Conservation (phyloP, 2,113 vertebrate species). For the Lasiurus borealis region DNA sequence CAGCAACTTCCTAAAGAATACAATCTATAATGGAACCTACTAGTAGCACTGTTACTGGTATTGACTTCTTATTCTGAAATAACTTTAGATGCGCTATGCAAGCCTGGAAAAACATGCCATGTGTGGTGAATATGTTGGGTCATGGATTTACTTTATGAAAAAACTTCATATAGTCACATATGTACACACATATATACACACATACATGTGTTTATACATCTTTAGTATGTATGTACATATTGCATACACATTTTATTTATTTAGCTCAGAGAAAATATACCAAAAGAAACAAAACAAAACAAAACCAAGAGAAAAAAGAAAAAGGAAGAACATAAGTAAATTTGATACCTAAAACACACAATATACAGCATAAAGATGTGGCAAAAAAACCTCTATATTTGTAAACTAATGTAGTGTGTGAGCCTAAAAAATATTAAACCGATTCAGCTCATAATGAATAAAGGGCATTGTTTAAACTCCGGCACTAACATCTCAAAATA, state of each 20-base stretch:
- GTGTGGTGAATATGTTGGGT: not conserved
- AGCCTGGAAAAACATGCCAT: not conserved
- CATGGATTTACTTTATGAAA: not conserved
- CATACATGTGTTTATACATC: not conserved
- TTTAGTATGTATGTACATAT: not conserved
- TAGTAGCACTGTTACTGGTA: not conserved
- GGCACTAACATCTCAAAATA: conserved; percentile 79
- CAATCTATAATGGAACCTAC: not conserved
- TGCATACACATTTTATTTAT: not conserved
- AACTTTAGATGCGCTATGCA: not conserved
- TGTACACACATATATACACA: not conserved
- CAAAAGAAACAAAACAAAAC: not conserved
- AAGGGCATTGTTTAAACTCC: conserved; percentile 77
- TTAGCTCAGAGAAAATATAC: conserved; percentile 10
- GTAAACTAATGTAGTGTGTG: conserved; percentile 50
- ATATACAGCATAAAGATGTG: not conserved
- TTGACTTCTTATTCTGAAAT: not conserved
- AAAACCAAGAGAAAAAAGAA: not conserved
- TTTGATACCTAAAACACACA: not conserved
- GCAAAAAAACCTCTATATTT: not conserved
- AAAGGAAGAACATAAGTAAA: not conserved
- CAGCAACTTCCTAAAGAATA: not conserved
- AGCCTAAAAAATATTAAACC: conserved; percentile 32
- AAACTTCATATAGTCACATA: not conserved
- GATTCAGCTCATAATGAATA: conserved; percentile 66